phyloP scores from a whole-genome alignment of 2,797 vertebrate genomes.

The Intellagama lesueurii region DNA sequence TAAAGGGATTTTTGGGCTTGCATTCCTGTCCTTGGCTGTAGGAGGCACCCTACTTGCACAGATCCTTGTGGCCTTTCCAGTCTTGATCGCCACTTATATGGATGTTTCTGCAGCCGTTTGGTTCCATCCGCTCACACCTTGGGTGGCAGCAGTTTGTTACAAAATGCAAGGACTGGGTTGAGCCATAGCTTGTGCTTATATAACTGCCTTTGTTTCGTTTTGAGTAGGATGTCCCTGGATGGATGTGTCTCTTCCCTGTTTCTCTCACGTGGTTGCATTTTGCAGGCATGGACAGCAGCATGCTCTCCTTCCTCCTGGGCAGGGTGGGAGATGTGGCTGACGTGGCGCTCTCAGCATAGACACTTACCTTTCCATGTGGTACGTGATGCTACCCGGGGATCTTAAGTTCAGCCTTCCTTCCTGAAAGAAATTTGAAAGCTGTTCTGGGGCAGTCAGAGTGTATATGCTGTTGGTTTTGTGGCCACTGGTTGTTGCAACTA shows the following conservation, averaged over 20 bases:
- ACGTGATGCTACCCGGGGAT: no score
- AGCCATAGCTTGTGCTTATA: not conserved
- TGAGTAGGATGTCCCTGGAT: not conserved
- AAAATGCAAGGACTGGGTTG: not conserved
- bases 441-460: not conserved
- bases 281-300: not conserved
- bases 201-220: conserved; percentile 15
- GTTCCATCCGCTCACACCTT: not conserved
- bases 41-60: not conserved
- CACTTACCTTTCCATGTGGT: not conserved
- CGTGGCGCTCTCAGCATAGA: not conserved
- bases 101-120: not conserved
- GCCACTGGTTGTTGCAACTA: not conserved
- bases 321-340: not conserved
- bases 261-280: not conserved
- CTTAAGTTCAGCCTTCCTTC: not conserved
- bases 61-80: no score
- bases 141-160: not conserved
- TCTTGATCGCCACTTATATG: not conserved
- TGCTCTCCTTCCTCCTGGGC: not conserved
- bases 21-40: no score
- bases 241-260: not conserved
- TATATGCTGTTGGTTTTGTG: not conserved
- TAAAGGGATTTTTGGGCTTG: no score
- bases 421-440: not conserved